phyloP scores from a whole-genome alignment of 2,113 vertebrate genomes.

The Diphyllodes magnificus region DNA sequence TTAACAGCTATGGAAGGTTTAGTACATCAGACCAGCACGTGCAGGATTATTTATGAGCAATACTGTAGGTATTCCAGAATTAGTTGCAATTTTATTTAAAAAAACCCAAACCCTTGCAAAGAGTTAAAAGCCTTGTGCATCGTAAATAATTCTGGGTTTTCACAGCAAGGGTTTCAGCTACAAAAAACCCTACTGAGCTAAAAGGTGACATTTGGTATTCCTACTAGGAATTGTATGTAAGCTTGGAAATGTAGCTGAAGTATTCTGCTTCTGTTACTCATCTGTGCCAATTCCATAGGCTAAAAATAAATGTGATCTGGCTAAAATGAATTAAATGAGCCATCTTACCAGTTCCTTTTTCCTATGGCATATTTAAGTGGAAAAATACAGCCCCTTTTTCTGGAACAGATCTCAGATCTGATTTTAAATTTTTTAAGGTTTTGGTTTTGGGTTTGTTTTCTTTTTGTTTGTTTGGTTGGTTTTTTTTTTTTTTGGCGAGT shows the following conservation, averaged over 20 bases:
- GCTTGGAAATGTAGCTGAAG: neutral
- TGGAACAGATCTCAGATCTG: neutral
- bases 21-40: neutral
- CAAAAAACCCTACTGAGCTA: neutral
- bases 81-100: neutral
- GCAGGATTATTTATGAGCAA: neutral
- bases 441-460: no score
- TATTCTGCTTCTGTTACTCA: constrained; percentile 14
- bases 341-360: constrained; percentile 50
- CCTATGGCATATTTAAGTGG: constrained; percentile 36
- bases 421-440: neutral
- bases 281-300: constrained; percentile 1
- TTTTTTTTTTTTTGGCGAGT: neutral
- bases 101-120: neutral
- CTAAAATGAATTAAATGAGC: constrained; percentile 24
- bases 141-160: neutral
- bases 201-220: neutral
- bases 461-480: neutral
- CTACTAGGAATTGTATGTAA: neutral
- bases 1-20: neutral
- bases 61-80: neutral
- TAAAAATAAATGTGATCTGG: constrained; percentile 63
- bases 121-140: neutral
- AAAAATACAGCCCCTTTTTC: constrained; percentile 28
- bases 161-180: neutral